Evolutionary conservation across 2,113 vertebrate species (phyloP).

Genomic region (Pseudolaguvia tuberculata): DNA sequence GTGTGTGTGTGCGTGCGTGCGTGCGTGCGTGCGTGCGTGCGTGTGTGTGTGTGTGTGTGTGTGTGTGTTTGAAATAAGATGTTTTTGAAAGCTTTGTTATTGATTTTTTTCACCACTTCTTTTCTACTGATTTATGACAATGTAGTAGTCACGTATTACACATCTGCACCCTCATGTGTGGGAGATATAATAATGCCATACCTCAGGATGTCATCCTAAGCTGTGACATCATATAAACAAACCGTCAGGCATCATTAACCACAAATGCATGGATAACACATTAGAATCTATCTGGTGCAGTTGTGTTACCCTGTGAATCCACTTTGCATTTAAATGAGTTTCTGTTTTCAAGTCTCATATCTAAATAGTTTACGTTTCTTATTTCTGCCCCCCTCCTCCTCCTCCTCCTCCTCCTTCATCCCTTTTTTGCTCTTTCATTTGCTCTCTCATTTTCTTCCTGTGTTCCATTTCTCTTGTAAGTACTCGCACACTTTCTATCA

Average conservation of each 20-base stretch:
- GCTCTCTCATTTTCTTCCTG: neutral
- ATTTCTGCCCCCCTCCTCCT: neutral
- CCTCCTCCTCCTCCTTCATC: too few relatives aligned
- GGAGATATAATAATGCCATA: slow-evolving; percentile 35
- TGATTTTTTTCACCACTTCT: slow-evolving; percentile 34
- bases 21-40: neutral
- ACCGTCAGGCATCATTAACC: slow-evolving; percentile 25
- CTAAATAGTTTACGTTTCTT: neutral
- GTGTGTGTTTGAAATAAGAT: neutral
- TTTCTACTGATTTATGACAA: slow-evolving; percentile 33
- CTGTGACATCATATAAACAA: slow-evolving; percentile 7
- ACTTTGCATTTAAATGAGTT: slow-evolving; percentile 32
- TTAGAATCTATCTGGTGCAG: neutral
- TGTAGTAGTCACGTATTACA: neutral
- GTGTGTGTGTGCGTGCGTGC: neutral
- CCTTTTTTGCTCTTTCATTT: neutral
- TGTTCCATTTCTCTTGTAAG: too few relatives aligned
- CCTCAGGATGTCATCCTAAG: slow-evolving; percentile 23
- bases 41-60: slow-evolving; percentile 2
- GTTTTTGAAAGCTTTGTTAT: slow-evolving; percentile 24
- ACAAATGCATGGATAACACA: slow-evolving; percentile 8
- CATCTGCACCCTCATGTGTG: slow-evolving; percentile 13
- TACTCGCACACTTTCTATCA: neutral
- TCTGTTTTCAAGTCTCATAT: slow-evolving; percentile 1
- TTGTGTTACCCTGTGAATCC: slow-evolving; percentile 10